Evolutionary conservation across 2,888 invertebrate genomes (phyloP).

Genomic region (Galerucella pusilla): DNA sequence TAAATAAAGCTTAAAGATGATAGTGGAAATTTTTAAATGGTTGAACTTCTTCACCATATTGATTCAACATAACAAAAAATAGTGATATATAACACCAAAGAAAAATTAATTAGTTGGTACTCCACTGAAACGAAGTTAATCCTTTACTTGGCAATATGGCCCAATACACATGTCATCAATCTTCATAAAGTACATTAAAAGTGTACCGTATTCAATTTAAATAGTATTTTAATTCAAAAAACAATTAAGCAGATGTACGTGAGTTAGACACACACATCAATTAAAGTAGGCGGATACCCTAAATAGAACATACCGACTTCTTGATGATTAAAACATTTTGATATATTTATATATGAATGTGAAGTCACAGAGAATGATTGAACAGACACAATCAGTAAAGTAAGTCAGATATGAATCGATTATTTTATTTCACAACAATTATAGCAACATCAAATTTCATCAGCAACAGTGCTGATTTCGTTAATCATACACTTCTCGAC

Average conservation of each 20-base stretch:
- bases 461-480: too few species aligned
- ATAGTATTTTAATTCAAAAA: slow-evolving; percentile 54
- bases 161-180: slow-evolving; percentile 38
- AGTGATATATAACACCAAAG: too few species aligned
- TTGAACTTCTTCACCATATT: slow-evolving; percentile 42
- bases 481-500: too few species aligned
- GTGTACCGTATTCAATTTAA: slow-evolving; percentile 50
- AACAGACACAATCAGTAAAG: slow-evolving; percentile 38
- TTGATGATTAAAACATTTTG: slow-evolving; percentile 52
- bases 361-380: slow-evolving; percentile 51
- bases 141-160: slow-evolving; percentile 19
- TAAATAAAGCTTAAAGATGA: slow-evolving; percentile 35
- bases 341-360: slow-evolving; percentile 18
- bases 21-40: slow-evolving; percentile 45
- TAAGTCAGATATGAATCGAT: too few species aligned
- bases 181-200: slow-evolving; percentile 39
- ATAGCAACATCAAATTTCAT: too few species aligned
- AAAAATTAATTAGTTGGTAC: background rate
- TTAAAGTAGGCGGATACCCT: slow-evolving; percentile 50
- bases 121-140: background rate
- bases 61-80: slow-evolving; percentile 25
- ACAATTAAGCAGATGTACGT: slow-evolving; percentile 56
- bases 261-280: slow-evolving; percentile 54
- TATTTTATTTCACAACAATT: too few species aligned
- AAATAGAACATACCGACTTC: slow-evolving; percentile 51